Percentiles rank a stretch among this genome's conserved stretches.
These are phyloP conservation scores for Dipodomys stephensi DNA, from an alignment of 2,113 vertebrate genomes.

Conservation along the genomic window DNA sequence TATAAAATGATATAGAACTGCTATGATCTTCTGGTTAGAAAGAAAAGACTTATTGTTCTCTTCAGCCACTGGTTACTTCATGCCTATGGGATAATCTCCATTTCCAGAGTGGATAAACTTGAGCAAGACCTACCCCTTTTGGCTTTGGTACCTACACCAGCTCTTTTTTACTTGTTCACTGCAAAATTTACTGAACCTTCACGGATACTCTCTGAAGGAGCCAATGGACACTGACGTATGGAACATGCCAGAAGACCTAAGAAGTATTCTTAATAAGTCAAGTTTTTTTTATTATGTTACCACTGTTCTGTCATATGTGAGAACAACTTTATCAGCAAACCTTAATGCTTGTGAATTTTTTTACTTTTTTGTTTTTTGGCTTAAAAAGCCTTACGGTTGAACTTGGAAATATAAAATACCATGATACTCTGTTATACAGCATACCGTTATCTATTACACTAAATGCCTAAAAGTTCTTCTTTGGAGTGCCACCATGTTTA, in stretches of 20 bases:
- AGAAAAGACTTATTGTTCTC: constrained; percentile 97
- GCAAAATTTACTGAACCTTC: constrained; percentile 97
- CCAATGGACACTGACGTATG: constrained; percentile 91
- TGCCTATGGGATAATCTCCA: constrained; percentile 98
- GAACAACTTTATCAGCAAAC: neutral
- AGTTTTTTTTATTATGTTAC: constrained; percentile 36
- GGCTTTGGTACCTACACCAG: constrained; percentile 95
- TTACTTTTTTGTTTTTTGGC: neutral
- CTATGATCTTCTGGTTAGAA: constrained; percentile 95
- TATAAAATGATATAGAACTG: constrained; percentile 88
- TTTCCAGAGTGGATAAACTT: constrained; percentile 95
- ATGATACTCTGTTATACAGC: neutral
- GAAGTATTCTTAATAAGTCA: constrained; percentile 46
- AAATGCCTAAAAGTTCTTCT: neutral
- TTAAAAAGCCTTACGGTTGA: neutral
- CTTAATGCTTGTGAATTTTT: neutral
- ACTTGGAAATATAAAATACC: neutral
- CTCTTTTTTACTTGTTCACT: constrained; percentile 96
- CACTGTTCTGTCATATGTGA: constrained; percentile 31
- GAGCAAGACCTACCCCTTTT: constrained; percentile 95
- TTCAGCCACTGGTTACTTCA: constrained; percentile 99
- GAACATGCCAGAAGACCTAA: constrained; percentile 50
- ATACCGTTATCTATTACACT: neutral
- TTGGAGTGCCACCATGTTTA: neutral
- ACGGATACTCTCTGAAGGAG: constrained; percentile 95